Evolutionary conservation across 2,113 vertebrate species (phyloP).

Genomic region (Anolis sagrei): DNA sequence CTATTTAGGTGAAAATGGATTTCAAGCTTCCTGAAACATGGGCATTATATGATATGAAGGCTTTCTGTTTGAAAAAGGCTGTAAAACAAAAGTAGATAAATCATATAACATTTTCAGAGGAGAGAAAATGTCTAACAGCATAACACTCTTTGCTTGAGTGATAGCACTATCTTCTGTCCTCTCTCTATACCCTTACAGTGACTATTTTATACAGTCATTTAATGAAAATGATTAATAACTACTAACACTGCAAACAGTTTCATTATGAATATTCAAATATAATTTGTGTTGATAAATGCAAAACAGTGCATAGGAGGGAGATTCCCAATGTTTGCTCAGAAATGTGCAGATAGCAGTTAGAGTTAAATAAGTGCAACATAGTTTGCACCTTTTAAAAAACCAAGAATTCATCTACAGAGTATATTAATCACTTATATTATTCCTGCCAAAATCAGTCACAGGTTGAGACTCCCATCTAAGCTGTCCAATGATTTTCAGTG

Average conservation of each 20-base stretch:
- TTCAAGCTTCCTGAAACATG: not conserved
- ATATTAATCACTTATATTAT: not conserved
- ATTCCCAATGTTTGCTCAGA: not conserved
- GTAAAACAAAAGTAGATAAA: slow-evolving; percentile 24
- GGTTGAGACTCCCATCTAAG: not conserved
- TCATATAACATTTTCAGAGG: slow-evolving; percentile 10
- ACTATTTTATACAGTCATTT: not conserved
- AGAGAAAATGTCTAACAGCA: not conserved
- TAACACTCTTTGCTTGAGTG: not conserved
- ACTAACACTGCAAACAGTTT: not conserved
- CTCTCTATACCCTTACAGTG: not conserved
- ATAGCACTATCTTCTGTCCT: not conserved
- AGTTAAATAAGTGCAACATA: too few species aligned
- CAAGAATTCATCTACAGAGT: not conserved
- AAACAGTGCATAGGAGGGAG: not conserved
- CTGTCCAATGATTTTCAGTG: not conserved
- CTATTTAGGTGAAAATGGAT: slow-evolving; percentile 42
- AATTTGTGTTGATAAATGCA: not conserved
- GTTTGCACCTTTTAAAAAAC: not conserved
- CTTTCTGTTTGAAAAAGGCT: not conserved
- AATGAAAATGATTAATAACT: not conserved
- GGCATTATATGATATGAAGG: not conserved
- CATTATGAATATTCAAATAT: not conserved
- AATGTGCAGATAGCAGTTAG: not conserved
- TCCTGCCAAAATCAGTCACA: not conserved